Evolutionary conservation across 2,113 vertebrate species (phyloP), one percentile per base, ranked within the genome.

Genomic region (Neotoma lepida): DNA sequence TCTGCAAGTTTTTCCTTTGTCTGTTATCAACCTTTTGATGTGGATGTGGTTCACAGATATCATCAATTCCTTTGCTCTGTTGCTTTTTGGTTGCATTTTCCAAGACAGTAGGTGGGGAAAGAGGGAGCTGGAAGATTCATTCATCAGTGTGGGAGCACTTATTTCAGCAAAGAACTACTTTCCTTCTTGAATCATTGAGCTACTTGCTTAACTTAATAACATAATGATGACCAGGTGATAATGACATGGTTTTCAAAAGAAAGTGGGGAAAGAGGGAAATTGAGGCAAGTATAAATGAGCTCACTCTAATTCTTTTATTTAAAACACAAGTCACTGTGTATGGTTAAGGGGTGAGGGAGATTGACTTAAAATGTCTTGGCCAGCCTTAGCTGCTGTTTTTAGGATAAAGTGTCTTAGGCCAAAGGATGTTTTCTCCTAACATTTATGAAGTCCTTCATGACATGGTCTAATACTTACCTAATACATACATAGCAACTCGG

Each of bases 71-170:
- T 41, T 95, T 61, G 56, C 26, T 71, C 66, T 89, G 95, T 90
- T 96, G 88, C 90, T 97, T 97, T 96, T 97, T 92, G 87, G 88
- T 93, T 94, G 63, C 92, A 92, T 93, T 97, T 96, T 90, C 88
- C 89, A 85, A 94, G 90, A 91, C 64, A 64, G 17, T 28, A 2
- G 22, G 56, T 92, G 82, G 61, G 61, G 66, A 5, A 10, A 22
- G n/a, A 84, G 86, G 28, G n/a, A 49, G 2, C 78, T 94, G 88
- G 94, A 94, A 88, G 84, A 91, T 74, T 49, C 88, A 91, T 74
- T 49, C 88, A 24, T 56, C 81, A 88, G 89, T 82, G 56, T 74
- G 58, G 84, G 80, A 58, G 74, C 71, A 49, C 17, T 71, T 81
- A 82, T 82, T 96, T 96, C 66, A 86, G 90, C 71, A 58, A 49